A percentile compares a stretch with the other conserved stretches of the same genome.
phyloP scores from a whole-genome alignment of 37 sponge, comb jelly and placozoan genomes.

The Chondrosia reniformis region DNA sequence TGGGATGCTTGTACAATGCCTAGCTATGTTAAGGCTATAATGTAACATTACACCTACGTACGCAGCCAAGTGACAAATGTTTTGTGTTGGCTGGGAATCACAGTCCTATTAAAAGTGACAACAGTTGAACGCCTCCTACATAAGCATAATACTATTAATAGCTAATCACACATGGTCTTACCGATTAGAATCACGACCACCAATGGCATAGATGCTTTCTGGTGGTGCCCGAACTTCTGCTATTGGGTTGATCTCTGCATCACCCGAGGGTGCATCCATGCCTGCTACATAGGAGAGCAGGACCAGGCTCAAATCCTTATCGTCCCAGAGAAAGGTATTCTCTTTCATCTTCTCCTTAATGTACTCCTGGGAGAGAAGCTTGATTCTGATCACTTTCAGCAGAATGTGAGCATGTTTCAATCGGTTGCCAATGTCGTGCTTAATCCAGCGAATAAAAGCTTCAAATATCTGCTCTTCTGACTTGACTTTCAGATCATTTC shows the following conservation, averaged over 20 bases:
- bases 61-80: no score
- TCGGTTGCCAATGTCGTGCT: conserved; percentile 63
- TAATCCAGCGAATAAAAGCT: conserved; percentile 77
- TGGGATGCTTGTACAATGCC: no score
- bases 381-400: conserved; percentile 60
- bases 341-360: conserved; percentile 40
- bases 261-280: conserved; percentile 1
- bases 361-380: conserved; percentile 61
- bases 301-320: conserved; percentile 7
- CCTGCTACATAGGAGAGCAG: neutral
- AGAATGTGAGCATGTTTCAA: conserved; percentile 39
- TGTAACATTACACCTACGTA: no score
- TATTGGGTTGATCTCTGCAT: neutral
- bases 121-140: no score
- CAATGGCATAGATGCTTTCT: conserved; percentile 80
- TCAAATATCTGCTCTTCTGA: conserved; percentile 64
- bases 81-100: no score
- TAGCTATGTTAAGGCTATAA: no score
- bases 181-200: conserved; percentile 70
- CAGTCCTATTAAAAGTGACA: neutral
- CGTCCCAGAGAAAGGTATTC: conserved; percentile 42
- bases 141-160: no score
- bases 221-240: conserved; percentile 25
- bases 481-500: conserved; percentile 78
- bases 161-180: neutral